Evolutionary conservation across 2,113 vertebrate species (phyloP), one percentile per base, ranked within the genome.

Genomic region (Tringa solitaria): DNA sequence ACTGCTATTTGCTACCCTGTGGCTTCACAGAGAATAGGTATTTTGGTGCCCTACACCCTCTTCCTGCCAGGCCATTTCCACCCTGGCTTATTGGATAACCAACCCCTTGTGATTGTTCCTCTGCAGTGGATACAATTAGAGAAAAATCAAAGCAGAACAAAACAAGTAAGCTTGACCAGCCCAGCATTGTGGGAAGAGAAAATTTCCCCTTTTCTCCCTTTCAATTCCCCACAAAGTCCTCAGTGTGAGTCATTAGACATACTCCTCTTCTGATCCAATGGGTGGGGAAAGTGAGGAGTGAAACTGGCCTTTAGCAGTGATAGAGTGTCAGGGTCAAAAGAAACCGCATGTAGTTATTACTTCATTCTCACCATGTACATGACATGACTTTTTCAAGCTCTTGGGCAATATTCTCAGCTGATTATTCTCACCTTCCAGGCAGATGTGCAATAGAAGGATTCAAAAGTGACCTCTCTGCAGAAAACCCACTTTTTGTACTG

Each of bases 81-180:
- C 24, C 10, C 17, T 45, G n/a, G 11, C 32, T 81, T 56, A 28
- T 50, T 1, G 8, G 37, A 56, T 16, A 78, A 51, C 15, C 1
- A 92, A 35, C 28, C 11, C 2, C 32, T 76, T 41, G 15, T 46
- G 9, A 5, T 28, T 54, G 10, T 85, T 84, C 13, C 39, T 22
- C 9, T 61, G 20, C 12, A 0, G 0, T 26, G 13, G 41, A 23
- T 70, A 61, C 0, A 17, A 10, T 0, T 46, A 46, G 26, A 75
- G 32, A 63, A 93, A 95, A 94, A 67, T 3, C 18, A 56, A 75
- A 84, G 11, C 21, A 89, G 48, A 81, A 73, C 3, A 51, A 65
- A 65, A 8, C 16, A 51, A 74, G 80, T 18, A 46, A 57, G 60
- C 5, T 12, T 54, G n/a, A 74, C n/a, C 26, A 51, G 7, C 5